These are phyloP conservation scores for Microchrysa polita DNA, from an alignment of 2,888 invertebrate species.

Conservation along the genomic window DNA sequence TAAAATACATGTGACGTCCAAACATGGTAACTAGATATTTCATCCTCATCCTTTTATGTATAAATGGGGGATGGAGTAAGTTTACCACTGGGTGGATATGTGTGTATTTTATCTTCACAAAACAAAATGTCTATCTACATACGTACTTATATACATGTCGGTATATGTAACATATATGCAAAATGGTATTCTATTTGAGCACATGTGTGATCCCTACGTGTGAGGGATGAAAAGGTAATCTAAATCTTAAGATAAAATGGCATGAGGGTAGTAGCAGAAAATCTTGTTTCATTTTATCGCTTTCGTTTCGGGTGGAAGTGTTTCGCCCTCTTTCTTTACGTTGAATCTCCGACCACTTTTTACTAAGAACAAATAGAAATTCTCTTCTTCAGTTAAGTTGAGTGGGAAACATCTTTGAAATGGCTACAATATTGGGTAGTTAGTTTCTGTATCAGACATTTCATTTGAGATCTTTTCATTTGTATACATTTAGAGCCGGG, in stretches of 20 bases:
- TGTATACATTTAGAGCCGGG: neutral
- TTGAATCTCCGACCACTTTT: neutral
- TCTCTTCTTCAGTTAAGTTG: neutral
- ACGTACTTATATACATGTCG: constrained; percentile 19
- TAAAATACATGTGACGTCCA: constrained; percentile 51
- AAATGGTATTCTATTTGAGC: constrained; percentile 31
- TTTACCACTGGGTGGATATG: constrained; percentile 32
- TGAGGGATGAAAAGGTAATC: constrained; percentile 44
- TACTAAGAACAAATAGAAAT: neutral
- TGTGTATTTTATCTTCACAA: constrained; percentile 8
- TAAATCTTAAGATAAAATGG: constrained; percentile 38
- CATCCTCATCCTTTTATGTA: constrained; percentile 14
- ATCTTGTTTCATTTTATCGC: constrained; percentile 43
- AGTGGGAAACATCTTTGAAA: constrained; percentile 15
- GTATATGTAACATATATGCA: no score
- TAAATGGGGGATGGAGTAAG: constrained; percentile 7
- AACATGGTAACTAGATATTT: constrained; percentile 46
- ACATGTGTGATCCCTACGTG: constrained; percentile 40
- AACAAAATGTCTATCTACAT: constrained; percentile 1
- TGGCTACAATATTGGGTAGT: constrained; percentile 18
- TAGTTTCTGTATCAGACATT: constrained; percentile 5
- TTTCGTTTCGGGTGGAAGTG: constrained; percentile 17
- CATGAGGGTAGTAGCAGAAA: constrained; percentile 25
- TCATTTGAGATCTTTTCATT: constrained; percentile 21
- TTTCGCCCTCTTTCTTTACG: neutral